Conservation (phyloP, 2,797 vertebrate species). For the Luscinia luscinia region DNA sequence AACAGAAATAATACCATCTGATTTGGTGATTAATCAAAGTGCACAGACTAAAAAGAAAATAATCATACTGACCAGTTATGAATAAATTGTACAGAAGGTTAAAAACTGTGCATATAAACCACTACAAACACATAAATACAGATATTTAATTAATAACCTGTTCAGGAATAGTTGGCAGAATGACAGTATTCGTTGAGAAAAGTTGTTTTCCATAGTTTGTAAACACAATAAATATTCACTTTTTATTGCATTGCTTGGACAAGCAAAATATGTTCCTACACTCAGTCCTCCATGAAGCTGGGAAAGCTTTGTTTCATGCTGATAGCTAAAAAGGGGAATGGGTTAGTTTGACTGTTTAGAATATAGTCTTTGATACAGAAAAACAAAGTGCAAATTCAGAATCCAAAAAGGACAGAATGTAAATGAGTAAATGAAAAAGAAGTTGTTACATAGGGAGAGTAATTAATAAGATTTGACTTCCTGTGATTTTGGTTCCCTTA, state of each 20-base stretch:
- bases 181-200: background rate
- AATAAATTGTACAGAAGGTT: conserved; percentile 16
- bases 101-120: background rate
- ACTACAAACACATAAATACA: background rate
- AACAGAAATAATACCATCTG: conserved; percentile 12
- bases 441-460: background rate
- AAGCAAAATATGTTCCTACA: background rate
- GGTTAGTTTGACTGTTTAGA: background rate
- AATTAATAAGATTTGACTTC: background rate
- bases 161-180: background rate
- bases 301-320: background rate
- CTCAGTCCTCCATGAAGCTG: background rate
- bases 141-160: background rate
- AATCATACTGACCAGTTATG: conserved; percentile 31
- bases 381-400: background rate
- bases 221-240: background rate
- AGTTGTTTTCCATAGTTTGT: background rate
- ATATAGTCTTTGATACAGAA: background rate
- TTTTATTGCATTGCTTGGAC: background rate
- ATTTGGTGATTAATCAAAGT: conserved; percentile 40
- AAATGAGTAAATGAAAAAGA: background rate
- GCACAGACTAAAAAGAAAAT: conserved; percentile 7
- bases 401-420: background rate
- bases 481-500: background rate
- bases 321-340: background rate